phyloP scores from a whole-genome alignment of 2,888 invertebrate species.

The Idaea biselata region DNA sequence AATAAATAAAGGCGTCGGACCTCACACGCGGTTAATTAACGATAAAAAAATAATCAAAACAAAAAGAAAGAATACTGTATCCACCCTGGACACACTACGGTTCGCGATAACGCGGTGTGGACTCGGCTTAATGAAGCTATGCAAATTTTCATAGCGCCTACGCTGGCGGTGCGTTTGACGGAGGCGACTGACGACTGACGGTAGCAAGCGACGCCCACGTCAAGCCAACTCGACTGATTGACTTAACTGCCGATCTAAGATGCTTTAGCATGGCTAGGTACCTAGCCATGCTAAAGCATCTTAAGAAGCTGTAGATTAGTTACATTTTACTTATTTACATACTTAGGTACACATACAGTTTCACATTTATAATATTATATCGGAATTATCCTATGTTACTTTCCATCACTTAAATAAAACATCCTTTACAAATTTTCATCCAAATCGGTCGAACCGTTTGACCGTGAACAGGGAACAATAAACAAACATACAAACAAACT shows the following conservation, averaged over 20 bases:
- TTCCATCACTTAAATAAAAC: too few species aligned
- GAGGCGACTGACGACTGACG: constrained; percentile 33
- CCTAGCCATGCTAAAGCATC: too few species aligned
- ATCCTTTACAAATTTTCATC: too few species aligned
- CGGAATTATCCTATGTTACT: too few species aligned
- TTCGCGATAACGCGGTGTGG: constrained; percentile 35
- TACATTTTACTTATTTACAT: too few species aligned
- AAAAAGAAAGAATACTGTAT: constrained; percentile 36
- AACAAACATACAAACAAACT: too few species aligned
- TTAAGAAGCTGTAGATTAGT: too few species aligned
- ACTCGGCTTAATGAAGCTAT: constrained; percentile 57
- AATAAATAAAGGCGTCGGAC: constrained; percentile 58
- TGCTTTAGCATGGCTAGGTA: not conserved
- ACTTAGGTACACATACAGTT: too few species aligned
- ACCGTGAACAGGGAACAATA: too few species aligned
- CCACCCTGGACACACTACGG: constrained; percentile 31
- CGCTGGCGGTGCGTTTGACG: constrained; percentile 32
- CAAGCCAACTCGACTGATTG: not conserved
- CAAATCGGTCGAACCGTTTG: too few species aligned
- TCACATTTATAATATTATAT: too few species aligned
- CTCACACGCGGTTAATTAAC: constrained; percentile 67
- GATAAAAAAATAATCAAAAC: constrained; percentile 36
- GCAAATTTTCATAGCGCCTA: constrained; percentile 49
- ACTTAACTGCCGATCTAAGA: not conserved
- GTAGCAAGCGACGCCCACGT: constrained; percentile 10